Percentiles rank a stretch among this genome's conserved stretches.
Conservation (phyloP, 2,888 invertebrate species). For the Platycheirus albimanus region DNA sequence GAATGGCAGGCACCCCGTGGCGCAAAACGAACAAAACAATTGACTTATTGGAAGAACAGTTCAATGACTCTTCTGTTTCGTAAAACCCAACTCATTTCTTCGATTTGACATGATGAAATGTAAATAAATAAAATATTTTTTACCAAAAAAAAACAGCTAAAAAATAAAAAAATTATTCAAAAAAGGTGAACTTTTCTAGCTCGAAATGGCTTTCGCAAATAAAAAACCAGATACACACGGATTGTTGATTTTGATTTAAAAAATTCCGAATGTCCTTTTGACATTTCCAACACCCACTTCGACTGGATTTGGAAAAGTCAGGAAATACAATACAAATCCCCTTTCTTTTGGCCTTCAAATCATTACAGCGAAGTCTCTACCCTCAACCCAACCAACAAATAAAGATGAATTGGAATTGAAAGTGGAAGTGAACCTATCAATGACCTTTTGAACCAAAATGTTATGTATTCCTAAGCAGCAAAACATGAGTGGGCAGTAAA, state of each 20-base stretch:
- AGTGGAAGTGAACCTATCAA: background rate
- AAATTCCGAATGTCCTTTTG: background rate
- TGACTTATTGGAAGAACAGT: no score
- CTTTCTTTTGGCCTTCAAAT: constrained; percentile 7
- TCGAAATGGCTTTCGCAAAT: background rate
- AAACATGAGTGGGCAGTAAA: background rate
- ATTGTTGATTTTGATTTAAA: background rate
- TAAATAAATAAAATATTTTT: no score
- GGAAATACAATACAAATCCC: background rate
- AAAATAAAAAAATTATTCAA: no score
- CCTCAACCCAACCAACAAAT: no score
- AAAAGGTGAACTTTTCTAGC: no score
- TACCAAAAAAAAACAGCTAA: no score
- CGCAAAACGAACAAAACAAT: no score
- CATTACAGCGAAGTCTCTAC: constrained; percentile 30
- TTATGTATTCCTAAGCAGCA: background rate
- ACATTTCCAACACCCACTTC: constrained; percentile 24
- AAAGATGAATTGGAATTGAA: constrained; percentile 17
- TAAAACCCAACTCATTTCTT: no score
- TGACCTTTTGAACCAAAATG: constrained; percentile 20
- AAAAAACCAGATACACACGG: background rate
- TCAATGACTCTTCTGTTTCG: no score
- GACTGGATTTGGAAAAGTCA: background rate
- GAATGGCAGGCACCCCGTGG: no score
- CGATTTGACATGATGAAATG: no score